Evolutionary conservation across 2,797 vertebrate species (phyloP), one percentile per base, ranked within the genome.

Genomic region (Poeciliopsis infans): DNA sequence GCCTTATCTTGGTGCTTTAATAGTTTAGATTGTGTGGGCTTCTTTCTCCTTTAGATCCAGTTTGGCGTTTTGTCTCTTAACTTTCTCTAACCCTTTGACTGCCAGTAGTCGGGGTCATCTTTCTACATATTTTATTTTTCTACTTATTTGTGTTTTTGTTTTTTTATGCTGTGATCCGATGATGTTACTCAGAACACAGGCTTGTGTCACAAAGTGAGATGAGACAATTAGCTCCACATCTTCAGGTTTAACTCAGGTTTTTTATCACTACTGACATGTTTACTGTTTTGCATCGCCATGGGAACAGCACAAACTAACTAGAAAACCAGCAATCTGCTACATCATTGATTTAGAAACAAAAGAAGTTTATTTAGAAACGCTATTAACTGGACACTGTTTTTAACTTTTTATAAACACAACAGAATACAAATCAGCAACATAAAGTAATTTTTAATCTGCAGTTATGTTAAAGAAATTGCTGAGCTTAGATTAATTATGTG

Each of bases 31-130:
- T 71, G 47, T 36, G 25, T 28, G 18, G 74, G 78, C 49, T 57
- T 57, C 49, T 83, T 82, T 74, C 39, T 49, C 55, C 7, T 39
- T 79, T 70, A 46, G 18, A 80, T 47, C 45, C 53, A 36, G 39
- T 64, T 72, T 71, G 72, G 64, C 55, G 8, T 76, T 79, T 78
- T 78, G 47, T 72, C 79, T 64, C 78, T 87, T 87, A 83, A 45
- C 59, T 86, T 25, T 70, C 70, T 80, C 81, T 49, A 74, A 70
- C 5, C 7, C 78, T 33, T 47, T 61, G 75, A 47, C 77, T 49
- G 39, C 80, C 74, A 49, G 86, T 86, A 88, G 80, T 83, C 88
- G 87, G 77, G 3, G 83, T 78, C 86, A 87, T 80, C 89, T 92
- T 84, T 80, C 71, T 46, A 53, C 46, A 31, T 31, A 5, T 59